A percentile compares a stretch with the other conserved stretches of the same genome.
Conservation (phyloP, 1,140 invertebrate species). For the Hypothenemus hampei region DNA sequence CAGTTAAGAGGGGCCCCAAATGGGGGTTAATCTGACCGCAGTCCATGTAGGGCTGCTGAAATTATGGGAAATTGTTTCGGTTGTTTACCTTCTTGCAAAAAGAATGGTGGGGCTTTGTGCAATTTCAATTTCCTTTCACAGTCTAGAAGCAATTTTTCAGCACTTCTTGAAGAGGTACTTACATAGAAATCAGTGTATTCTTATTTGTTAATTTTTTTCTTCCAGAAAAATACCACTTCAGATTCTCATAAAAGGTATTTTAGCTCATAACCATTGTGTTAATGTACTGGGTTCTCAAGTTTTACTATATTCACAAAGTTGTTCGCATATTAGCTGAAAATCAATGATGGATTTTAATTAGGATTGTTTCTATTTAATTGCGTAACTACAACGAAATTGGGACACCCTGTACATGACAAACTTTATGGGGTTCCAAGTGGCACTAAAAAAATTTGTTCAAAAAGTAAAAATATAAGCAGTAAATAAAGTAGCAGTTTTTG, state of each 20-base stretch:
- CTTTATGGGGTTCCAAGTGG: too few species aligned
- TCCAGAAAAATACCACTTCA: conserved; percentile 2
- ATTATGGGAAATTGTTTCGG: conserved; percentile 52
- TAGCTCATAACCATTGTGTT: too few species aligned
- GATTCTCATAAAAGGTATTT: conserved; percentile 16
- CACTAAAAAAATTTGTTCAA: too few species aligned
- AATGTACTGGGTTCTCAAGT: too few species aligned
- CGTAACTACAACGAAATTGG: too few species aligned
- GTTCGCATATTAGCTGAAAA: too few species aligned
- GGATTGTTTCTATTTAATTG: too few species aligned
- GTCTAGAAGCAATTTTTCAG: conserved; percentile 37
- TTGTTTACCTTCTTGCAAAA: conserved; percentile 44
- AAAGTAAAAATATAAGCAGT: too few species aligned
- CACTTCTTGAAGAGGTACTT: conserved; percentile 39
- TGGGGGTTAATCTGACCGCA: conserved; percentile 39
- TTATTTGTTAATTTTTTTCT: conserved; percentile 10
- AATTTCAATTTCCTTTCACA: conserved; percentile 32
- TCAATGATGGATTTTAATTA: too few species aligned
- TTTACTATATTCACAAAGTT: too few species aligned
- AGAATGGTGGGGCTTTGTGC: conserved; percentile 18
- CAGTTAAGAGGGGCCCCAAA: conserved; percentile 29
- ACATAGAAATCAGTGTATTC: background rate
- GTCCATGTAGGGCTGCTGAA: conserved; percentile 42
- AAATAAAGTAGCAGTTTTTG: too few species aligned
- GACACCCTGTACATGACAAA: too few species aligned